These are phyloP conservation scores for Mesembrinibis cayennensis DNA, from an alignment of 2,113 vertebrate species.

Conservation along the genomic window DNA sequence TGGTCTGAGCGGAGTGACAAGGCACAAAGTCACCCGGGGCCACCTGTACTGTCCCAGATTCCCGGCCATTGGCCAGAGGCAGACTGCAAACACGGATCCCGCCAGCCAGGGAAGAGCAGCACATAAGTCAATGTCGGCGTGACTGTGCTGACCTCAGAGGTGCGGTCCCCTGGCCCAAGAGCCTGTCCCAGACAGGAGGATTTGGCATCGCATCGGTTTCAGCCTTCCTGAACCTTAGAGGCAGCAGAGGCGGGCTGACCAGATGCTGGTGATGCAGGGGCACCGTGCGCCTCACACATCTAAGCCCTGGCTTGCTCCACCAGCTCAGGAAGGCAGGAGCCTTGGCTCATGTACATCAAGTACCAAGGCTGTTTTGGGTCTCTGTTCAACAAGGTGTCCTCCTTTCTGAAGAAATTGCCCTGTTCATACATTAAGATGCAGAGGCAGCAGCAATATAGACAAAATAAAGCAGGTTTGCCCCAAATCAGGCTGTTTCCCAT, in stretches of 20 bases:
- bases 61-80: accelerated
- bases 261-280: accelerated
- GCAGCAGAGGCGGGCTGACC: neutral
- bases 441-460: neutral
- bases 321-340: neutral
- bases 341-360: neutral
- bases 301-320: neutral
- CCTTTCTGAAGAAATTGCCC: neutral
- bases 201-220: accelerated
- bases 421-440: neutral
- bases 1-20: neutral
- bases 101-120: neutral
- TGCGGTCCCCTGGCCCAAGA: neutral
- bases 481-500: neutral
- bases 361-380: neutral
- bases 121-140: neutral
- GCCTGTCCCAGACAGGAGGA: neutral
- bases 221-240: neutral
- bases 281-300: neutral
- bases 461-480: neutral
- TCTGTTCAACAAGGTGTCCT: neutral
- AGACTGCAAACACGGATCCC: neutral
- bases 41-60: neutral
- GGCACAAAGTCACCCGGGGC: neutral
- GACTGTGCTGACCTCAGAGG: neutral